These are phyloP conservation scores for Myiozetetes cayanensis DNA, from an alignment of 2,113 vertebrate species.

Conservation along the genomic window DNA sequence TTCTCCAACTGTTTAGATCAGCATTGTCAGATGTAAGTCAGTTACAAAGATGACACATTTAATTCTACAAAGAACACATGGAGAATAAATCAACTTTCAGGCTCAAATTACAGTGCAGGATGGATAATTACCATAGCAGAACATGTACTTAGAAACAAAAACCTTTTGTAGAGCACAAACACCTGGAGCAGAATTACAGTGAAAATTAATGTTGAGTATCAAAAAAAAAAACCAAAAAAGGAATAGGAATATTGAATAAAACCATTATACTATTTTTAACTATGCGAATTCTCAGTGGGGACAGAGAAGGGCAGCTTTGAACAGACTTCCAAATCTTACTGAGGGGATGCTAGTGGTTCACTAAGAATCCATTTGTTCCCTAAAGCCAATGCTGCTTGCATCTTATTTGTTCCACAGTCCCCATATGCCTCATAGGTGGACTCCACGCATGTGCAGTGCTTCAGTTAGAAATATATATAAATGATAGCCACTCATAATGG, in stretches of 20 bases:
- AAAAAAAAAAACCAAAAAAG: background rate
- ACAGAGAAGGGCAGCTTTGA: background rate
- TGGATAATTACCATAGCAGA: constrained; percentile 34
- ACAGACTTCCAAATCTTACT: background rate
- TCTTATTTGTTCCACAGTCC: background rate
- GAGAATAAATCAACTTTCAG: constrained; percentile 46
- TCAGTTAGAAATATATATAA: background rate
- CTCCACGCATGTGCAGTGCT: background rate
- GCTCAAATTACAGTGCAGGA: constrained; percentile 32
- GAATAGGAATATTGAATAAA: background rate
- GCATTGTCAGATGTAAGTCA: constrained; percentile 37
- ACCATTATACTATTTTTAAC: background rate
- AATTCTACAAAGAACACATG: constrained; percentile 27
- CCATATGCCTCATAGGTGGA: background rate
- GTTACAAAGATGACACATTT: constrained; percentile 25
- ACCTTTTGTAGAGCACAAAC: constrained; percentile 11
- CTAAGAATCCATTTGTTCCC: background rate
- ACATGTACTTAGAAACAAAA: constrained; percentile 35
- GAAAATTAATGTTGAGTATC: background rate
- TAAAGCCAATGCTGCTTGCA: background rate
- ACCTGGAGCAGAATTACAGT: background rate
- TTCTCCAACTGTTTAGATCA: constrained; percentile 56
- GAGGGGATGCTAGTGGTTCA: background rate
- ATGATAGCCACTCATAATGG: background rate
- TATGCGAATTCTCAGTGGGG: background rate